These are phyloP conservation scores for Eilema sororculum DNA, from an alignment of 2,888 invertebrate genomes.

Conservation along the genomic window DNA sequence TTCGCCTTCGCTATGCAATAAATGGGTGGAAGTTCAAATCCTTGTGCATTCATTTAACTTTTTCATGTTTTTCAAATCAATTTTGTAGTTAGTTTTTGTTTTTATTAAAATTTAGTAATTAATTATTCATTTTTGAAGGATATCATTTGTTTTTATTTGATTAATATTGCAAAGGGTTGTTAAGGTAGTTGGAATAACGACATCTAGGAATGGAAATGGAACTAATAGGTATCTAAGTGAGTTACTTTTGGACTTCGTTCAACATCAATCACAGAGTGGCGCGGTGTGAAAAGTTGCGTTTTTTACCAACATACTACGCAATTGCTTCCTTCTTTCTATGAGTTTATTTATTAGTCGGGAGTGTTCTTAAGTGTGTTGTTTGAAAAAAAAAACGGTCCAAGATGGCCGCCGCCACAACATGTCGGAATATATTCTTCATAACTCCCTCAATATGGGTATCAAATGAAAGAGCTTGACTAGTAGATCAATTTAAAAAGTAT, in stretches of 20 bases:
- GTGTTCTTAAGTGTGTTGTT: no score
- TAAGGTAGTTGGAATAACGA: background rate
- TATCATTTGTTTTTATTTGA: background rate
- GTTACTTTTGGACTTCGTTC: background rate
- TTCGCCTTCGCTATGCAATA: background rate
- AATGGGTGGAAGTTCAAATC: background rate
- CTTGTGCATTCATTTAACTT: background rate
- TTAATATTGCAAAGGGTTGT: background rate
- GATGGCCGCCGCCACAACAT: no score
- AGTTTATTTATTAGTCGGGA: no score
- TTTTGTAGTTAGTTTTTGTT: background rate
- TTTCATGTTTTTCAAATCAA: background rate
- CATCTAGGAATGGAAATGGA: slow-evolving; percentile 7
- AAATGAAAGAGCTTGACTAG: no score
- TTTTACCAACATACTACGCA: no score
- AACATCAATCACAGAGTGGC: background rate
- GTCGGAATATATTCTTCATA: no score
- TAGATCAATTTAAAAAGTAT: no score
- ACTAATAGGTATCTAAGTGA: background rate
- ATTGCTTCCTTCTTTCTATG: no score
- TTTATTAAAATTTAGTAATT: background rate
- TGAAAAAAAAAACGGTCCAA: no score
- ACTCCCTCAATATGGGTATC: no score
- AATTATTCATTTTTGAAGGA: background rate
- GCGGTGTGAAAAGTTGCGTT: background rate